Evolutionary conservation across 1,140 invertebrate species (phyloP).

Genomic region (Sarcophaga peregrina): DNA sequence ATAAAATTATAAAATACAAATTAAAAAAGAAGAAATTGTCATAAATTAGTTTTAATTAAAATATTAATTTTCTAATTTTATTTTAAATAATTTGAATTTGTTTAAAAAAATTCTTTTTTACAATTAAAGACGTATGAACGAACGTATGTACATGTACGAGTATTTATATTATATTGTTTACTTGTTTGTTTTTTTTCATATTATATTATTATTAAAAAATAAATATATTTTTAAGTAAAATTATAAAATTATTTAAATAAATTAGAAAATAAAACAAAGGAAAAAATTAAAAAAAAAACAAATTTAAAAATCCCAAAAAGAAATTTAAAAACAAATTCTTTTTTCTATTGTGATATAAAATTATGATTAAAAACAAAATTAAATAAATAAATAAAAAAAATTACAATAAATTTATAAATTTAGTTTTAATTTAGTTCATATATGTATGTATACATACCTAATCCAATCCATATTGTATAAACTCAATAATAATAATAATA

Average conservation of each 20-base stretch:
- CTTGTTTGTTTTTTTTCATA: too few relatives aligned
- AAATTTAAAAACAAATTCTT: constrained; percentile 6
- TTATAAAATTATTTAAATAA: too few relatives aligned
- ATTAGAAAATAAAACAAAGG: background rate
- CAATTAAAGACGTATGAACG: too few relatives aligned
- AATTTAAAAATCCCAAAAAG: background rate
- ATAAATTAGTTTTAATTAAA: background rate
- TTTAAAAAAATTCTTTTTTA: too few relatives aligned
- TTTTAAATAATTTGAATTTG: background rate
- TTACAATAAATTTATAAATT: background rate
- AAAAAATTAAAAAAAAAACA: background rate
- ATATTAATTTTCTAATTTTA: background rate
- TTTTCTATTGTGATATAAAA: constrained; percentile 42
- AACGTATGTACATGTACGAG: too few relatives aligned
- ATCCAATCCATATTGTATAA: too few relatives aligned
- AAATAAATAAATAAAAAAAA: background rate
- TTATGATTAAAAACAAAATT: constrained; percentile 18
- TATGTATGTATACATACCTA: background rate
- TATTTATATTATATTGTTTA: too few relatives aligned
- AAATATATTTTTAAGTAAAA: too few relatives aligned
- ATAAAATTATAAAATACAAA: background rate
- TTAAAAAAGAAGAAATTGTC: background rate
- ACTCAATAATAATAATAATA: too few relatives aligned
- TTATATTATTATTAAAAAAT: too few relatives aligned
- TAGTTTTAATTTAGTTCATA: constrained; percentile 33